Evolutionary conservation across 2,113 vertebrate species (phyloP).

Genomic region (Grantiella picta): DNA sequence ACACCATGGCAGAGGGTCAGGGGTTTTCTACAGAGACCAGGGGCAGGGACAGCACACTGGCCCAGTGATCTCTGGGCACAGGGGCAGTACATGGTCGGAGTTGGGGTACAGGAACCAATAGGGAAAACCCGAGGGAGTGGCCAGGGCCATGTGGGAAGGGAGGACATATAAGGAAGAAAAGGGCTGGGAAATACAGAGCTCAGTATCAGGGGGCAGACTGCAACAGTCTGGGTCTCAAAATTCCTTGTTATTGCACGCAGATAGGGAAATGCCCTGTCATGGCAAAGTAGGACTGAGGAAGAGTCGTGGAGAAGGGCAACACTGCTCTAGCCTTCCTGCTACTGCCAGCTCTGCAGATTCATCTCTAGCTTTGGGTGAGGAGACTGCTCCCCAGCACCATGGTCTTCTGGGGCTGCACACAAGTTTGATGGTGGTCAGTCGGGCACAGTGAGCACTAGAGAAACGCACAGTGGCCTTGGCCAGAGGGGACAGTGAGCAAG

Average conservation of each 20-base stretch:
- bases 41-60: too few species aligned
- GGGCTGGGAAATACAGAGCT: too few species aligned
- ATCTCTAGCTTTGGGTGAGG: neutral
- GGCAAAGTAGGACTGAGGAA: neutral
- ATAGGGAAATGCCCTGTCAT: neutral
- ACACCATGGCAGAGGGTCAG: too few species aligned
- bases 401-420: neutral
- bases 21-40: too few species aligned
- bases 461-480: neutral
- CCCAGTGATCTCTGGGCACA: too few species aligned
- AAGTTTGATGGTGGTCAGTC: neutral
- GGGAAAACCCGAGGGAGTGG: too few species aligned
- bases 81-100: too few species aligned
- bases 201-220: too few species aligned
- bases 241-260: neutral
- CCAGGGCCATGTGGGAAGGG: too few species aligned
- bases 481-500: rapidly evolving
- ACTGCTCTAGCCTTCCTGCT: neutral
- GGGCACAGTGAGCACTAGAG: neutral
- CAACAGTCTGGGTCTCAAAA: neutral
- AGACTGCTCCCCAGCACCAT: neutral
- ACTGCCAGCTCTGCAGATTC: neutral
- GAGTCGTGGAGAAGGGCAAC: rapidly evolving
- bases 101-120: too few species aligned
- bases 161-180: too few species aligned